Evolutionary conservation across 2,888 invertebrate genomes (phyloP).

Genomic region (Fabriciana adippe): DNA sequence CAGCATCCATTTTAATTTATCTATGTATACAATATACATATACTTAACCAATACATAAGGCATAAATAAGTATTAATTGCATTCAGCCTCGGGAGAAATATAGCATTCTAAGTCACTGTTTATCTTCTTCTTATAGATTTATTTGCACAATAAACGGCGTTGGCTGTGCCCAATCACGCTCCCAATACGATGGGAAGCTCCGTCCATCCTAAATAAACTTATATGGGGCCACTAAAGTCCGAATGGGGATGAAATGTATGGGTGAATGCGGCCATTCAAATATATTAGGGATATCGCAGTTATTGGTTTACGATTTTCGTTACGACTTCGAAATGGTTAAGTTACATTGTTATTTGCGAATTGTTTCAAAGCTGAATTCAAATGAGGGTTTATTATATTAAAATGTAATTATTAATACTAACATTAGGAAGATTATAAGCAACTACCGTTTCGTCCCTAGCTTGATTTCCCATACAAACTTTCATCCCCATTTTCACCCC

Average conservation of each 20-base stretch:
- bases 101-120: constrained; percentile 42
- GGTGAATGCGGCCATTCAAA: constrained; percentile 33
- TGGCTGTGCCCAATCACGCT: constrained; percentile 66
- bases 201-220: constrained; percentile 71
- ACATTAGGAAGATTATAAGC: too few relatives aligned
- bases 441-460: too few relatives aligned
- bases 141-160: constrained; percentile 69
- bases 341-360: constrained; percentile 23
- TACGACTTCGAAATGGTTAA: constrained; percentile 21
- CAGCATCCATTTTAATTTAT: too few relatives aligned
- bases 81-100: constrained; percentile 26
- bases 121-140: constrained; percentile 69
- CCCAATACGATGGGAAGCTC: constrained; percentile 56
- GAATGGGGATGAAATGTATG: constrained; percentile 33
- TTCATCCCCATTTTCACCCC: too few relatives aligned
- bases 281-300: constrained; percentile 32
- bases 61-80: too few relatives aligned
- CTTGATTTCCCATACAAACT: too few relatives aligned
- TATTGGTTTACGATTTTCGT: constrained; percentile 38
- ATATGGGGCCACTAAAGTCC: constrained; percentile 53
- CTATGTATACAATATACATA: too few relatives aligned
- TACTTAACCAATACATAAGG: too few relatives aligned
- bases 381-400: too few relatives aligned
- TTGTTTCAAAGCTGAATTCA: constrained; percentile 3
- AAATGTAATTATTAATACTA: too few relatives aligned